Base-by-base conservation (phyloP, 2,797 vertebrate genomes). In the Agapornis canus region DNA sequence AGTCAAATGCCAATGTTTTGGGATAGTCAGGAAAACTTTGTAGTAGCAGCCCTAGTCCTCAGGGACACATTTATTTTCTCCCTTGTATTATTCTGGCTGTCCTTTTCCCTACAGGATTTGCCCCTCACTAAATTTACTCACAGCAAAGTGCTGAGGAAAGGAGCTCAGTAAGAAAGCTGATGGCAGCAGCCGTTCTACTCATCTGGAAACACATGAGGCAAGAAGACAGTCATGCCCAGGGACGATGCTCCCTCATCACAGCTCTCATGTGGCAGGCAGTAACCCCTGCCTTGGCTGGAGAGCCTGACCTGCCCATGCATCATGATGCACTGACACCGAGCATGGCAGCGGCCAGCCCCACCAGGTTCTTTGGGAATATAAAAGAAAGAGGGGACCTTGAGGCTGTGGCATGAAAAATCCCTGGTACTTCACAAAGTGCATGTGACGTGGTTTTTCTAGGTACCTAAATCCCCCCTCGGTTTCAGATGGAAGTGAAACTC, bases 401-500 rank as follows among this genome's bases (percentile, higher is more conserved):
- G 57, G 21, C 35, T 45, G 68, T 11, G 68, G 61, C 17, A 8
- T 29, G 59, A 94, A 94, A 96, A 95, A 86, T 77, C 91, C 92
- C 73, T 81, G 87, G 87, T 95, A 43, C 61, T 94, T 95, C 89
- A 94, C 92, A 81, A 66, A 64, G 3, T 7, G n/a, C 1, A 2
- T 19, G 9, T 89, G 49, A 60, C 0, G 0, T 52, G 70, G 40
- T 45, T 71, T 76, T 83, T 77, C 69, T 71, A 71, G 52, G 78
- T 89, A 82, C 69, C 69, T 94, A 61, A 95, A 96, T 90, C 27
- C 82, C 75, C 51, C 42, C 26, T 52, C 13, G 23, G 72, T 86
- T 95, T 95, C 42, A 3, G 45, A 49, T 56, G 52, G 93, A 96
- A 94, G 83, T 89, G 94, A 95, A 97, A 95, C 86, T 89, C 75